Conservation (phyloP, 2,113 vertebrate genomes). For the Pristiophorus japonicus region DNA sequence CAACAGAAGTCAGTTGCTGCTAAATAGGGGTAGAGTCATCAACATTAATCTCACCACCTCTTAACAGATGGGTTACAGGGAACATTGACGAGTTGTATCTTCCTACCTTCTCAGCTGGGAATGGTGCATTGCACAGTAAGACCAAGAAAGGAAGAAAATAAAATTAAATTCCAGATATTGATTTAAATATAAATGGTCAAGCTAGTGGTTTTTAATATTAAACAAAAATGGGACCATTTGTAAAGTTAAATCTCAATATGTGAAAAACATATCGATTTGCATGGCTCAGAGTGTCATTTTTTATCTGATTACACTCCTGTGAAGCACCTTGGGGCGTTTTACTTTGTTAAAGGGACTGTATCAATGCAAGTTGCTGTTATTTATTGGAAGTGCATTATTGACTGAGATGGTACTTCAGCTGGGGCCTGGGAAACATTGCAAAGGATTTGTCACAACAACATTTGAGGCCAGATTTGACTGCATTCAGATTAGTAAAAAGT, state of each 20-base stretch:
- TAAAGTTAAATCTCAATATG: not conserved
- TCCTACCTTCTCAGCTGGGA: not conserved
- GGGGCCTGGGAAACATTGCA: not conserved
- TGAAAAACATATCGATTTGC: not conserved
- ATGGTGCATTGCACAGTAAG: not conserved
- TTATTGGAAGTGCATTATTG: not conserved
- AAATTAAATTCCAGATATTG: not conserved
- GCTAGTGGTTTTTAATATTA: not conserved
- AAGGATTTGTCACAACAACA: too few relatives aligned
- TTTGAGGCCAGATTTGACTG: too few relatives aligned
- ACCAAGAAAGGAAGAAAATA: not conserved
- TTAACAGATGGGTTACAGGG: not conserved
- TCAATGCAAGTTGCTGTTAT: not conserved
- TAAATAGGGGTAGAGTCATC: not conserved
- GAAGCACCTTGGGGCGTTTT: not conserved
- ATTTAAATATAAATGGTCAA: not conserved
- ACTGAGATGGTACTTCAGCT: not conserved
- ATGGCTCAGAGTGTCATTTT: not conserved
- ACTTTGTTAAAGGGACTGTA: not conserved
- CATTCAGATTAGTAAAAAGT: not conserved
- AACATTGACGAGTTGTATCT: not conserved
- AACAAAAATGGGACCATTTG: not conserved
- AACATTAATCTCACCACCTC: not conserved
- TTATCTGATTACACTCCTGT: not conserved
- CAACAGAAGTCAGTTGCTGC: not conserved